A percentile compares a stretch with the other conserved stretches of the same genome.
phyloP scores from a whole-genome alignment of 2,113 vertebrate genomes.

The Grus americana region DNA sequence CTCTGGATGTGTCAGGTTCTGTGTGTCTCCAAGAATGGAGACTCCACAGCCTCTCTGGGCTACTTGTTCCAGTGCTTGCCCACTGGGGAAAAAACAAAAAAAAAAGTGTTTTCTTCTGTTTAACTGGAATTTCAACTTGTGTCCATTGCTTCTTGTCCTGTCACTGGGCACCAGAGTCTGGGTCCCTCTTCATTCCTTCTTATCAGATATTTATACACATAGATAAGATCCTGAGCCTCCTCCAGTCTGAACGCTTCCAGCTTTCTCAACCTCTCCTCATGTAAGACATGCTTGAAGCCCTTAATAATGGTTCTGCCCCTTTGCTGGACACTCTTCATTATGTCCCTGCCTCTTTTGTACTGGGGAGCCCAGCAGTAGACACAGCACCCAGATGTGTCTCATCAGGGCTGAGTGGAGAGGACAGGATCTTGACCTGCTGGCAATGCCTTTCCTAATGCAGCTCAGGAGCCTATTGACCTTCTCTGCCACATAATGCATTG shows the following conservation, averaged over 20 bases:
- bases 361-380: background rate
- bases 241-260: background rate
- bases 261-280: background rate
- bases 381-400: background rate
- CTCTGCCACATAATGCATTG: background rate
- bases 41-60: background rate
- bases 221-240: background rate
- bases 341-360: background rate
- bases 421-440: background rate
- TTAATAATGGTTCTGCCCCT: background rate
- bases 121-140: background rate
- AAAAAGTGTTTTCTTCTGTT: background rate
- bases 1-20: background rate
- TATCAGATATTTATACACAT: background rate
- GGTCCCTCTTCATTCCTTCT: accelerated
- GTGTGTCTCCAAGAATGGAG: background rate
- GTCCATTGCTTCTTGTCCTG: background rate
- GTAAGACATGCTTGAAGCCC: background rate
- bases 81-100: background rate
- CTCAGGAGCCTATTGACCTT: background rate
- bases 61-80: background rate
- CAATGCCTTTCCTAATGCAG: background rate
- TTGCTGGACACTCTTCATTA: background rate
- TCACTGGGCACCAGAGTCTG: background rate
- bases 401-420: background rate